Evolutionary conservation across 2,797 vertebrate species (phyloP).

Genomic region (Graptemys geographica): DNA sequence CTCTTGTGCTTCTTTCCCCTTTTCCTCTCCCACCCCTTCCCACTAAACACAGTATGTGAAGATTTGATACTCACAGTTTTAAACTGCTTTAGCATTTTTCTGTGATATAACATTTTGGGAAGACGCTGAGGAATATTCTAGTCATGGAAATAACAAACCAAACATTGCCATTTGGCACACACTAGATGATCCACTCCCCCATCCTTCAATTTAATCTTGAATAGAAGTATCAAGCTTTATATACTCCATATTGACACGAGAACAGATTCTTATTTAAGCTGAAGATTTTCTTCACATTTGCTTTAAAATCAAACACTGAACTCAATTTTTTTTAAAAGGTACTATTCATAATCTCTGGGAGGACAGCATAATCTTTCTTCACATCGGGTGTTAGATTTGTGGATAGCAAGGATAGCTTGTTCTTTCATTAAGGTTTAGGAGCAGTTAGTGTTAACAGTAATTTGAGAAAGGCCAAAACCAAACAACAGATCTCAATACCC

Average conservation of each 20-base stretch:
- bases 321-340: neutral
- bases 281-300: neutral
- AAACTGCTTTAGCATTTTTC: neutral
- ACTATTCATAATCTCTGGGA: neutral
- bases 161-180: neutral
- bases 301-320: neutral
- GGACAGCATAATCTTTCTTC: neutral
- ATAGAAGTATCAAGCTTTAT: neutral
- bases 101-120: slow-evolving; percentile 45
- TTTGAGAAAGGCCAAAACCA: neutral
- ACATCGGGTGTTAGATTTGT: neutral
- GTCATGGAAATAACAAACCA: neutral
- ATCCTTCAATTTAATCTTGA: neutral
- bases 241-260: neutral
- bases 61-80: neutral
- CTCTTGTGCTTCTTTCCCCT: neutral
- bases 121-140: slow-evolving; percentile 54
- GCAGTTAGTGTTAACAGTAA: neutral
- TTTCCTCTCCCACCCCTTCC: neutral
- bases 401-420: neutral
- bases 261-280: neutral
- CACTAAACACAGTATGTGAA: neutral
- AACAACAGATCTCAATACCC: neutral
- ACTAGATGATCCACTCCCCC: neutral
- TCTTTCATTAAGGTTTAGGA: neutral